These are phyloP conservation scores for Aphelinus certus DNA, from an alignment of 1,140 invertebrate species.

Conservation along the genomic window DNA sequence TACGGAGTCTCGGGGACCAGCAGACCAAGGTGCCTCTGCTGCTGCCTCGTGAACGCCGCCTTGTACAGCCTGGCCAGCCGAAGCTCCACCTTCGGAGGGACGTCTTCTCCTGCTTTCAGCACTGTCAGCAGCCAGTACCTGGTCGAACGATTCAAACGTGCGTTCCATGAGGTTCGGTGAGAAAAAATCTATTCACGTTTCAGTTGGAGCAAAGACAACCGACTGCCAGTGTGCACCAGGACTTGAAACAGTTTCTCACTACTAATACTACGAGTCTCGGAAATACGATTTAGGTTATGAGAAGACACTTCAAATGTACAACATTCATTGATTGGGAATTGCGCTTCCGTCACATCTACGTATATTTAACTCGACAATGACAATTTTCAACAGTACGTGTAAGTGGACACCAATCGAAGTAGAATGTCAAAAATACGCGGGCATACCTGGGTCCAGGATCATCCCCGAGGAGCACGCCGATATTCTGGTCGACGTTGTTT, in stretches of 20 bases:
- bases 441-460: slow-evolving; percentile 62
- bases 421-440: too few species aligned
- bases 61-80: slow-evolving; percentile 65
- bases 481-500: slow-evolving; percentile 56
- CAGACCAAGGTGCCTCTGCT: slow-evolving; percentile 60
- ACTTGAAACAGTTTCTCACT: too few species aligned
- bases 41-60: slow-evolving; percentile 65
- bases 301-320: too few species aligned
- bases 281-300: too few species aligned
- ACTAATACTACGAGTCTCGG: too few species aligned
- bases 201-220: too few species aligned
- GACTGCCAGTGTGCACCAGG: too few species aligned
- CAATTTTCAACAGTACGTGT: neutral
- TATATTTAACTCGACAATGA: too few species aligned
- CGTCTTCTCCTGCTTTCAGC: slow-evolving; percentile 64
- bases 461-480: slow-evolving; percentile 58
- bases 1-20: slow-evolving; percentile 5
- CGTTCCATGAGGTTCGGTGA: too few species aligned
- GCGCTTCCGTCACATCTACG: too few species aligned
- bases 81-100: slow-evolving; percentile 61
- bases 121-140: slow-evolving; percentile 85
- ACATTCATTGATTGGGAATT: too few species aligned
- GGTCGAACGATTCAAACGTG: neutral
- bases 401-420: neutral
- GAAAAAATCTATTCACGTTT: too few species aligned